These are phyloP conservation scores for Mugil cephalus DNA, from an alignment of 2,113 vertebrate species.

Conservation along the genomic window DNA sequence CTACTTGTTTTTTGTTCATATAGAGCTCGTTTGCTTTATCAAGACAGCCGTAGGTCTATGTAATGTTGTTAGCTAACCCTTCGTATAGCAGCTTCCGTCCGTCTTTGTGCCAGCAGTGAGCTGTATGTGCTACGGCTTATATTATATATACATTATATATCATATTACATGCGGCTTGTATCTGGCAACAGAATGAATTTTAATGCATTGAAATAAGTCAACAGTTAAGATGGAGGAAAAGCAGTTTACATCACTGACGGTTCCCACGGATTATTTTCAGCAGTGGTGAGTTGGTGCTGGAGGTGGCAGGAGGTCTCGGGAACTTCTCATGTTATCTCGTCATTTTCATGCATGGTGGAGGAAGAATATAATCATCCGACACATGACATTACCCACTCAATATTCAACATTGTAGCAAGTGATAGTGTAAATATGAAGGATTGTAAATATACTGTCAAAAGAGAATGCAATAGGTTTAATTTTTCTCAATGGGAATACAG, in stretches of 20 bases:
- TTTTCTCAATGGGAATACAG: no score
- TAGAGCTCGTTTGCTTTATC: neutral
- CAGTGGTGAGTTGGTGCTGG: constrained; percentile 83
- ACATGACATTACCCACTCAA: neutral
- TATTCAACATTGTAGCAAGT: constrained; percentile 6
- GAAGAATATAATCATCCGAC: constrained; percentile 9
- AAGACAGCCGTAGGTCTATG: neutral
- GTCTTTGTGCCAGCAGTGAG: constrained; percentile 51
- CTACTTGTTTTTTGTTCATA: neutral
- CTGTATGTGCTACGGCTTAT: constrained; percentile 21
- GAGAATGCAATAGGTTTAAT: neutral
- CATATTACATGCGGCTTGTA: constrained; percentile 24
- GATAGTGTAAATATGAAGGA: constrained; percentile 13
- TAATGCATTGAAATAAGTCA: constrained; percentile 76
- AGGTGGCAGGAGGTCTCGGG: constrained; percentile 47
- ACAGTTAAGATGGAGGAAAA: constrained; percentile 83
- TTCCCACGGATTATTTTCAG: constrained; percentile 83
- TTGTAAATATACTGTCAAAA: constrained; percentile 3
- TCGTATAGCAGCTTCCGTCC: constrained; percentile 26
- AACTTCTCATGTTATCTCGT: constrained; percentile 45
- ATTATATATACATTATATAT: no score
- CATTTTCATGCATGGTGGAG: constrained; percentile 68
- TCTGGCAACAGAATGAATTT: constrained; percentile 65
- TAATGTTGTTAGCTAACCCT: constrained; percentile 26
- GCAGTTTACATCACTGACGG: constrained; percentile 82